phyloP scores from a whole-genome alignment of 2,797 vertebrate genomes.

The Dendrocincla fuliginosa region DNA sequence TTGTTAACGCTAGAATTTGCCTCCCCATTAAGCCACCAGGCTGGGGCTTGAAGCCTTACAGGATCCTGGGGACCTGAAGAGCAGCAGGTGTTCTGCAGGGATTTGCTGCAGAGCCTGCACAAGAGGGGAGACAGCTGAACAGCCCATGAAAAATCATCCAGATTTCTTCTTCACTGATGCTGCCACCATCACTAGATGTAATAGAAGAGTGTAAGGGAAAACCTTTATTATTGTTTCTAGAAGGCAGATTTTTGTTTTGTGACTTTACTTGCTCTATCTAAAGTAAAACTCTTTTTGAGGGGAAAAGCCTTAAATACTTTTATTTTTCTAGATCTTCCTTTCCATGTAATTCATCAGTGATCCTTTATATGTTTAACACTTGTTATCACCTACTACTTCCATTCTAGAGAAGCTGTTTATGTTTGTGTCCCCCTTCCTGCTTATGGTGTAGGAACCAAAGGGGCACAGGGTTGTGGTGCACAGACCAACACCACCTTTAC shows the following conservation, averaged over 20 bases:
- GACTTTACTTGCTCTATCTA: not conserved
- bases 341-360: not conserved
- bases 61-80: not conserved
- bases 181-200: not conserved
- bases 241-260: not conserved
- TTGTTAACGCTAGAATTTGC: not conserved
- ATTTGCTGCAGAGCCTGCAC: not conserved
- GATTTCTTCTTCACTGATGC: not conserved
- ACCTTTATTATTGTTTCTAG: not conserved
- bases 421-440: too few relatives aligned
- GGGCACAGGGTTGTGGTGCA: not conserved
- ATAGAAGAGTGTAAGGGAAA: not conserved
- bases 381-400: not conserved
- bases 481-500: not conserved
- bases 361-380: accelerated
- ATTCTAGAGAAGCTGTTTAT: accelerated
- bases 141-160: not conserved
- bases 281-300: not conserved
- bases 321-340: constrained; percentile 6
- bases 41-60: not conserved
- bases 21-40: not conserved
- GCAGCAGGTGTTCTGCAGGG: not conserved
- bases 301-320: not conserved
- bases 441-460: not conserved
- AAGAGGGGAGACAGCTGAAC: not conserved